A percentile compares a stretch with the other conserved stretches of the same genome.
These are phyloP conservation scores for Protobothrops mucrosquamatus DNA, from an alignment of 2,113 vertebrate species.

Conservation along the genomic window DNA sequence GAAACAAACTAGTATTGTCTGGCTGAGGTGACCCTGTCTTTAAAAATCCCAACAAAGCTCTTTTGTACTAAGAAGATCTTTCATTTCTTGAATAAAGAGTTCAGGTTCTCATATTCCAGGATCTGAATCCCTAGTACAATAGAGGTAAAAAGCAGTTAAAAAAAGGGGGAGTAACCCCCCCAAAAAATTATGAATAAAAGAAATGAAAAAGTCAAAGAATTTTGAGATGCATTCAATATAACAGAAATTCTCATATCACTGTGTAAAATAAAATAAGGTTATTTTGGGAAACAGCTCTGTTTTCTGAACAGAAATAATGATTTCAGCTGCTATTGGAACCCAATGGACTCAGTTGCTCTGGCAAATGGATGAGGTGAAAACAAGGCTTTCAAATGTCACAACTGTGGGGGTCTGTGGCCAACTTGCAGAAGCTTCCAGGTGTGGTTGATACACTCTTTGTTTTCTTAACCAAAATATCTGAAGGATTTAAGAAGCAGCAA, in stretches of 20 bases:
- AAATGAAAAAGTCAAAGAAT: background rate
- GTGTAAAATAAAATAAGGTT: background rate
- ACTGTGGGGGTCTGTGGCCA: background rate
- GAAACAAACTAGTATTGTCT: background rate
- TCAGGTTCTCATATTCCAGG: background rate
- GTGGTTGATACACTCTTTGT: background rate
- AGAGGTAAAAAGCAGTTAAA: background rate
- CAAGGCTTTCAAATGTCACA: background rate
- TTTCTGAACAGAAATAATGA: background rate
- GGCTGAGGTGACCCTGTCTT: slow-evolving; percentile 26
- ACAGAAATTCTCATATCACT: background rate
- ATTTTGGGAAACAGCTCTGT: background rate
- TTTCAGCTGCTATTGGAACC: background rate
- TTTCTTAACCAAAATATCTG: background rate
- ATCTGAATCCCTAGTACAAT: background rate
- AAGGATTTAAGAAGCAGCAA: background rate
- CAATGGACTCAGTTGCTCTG: background rate
- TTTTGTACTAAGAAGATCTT: background rate
- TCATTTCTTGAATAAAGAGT: background rate
- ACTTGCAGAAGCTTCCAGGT: background rate
- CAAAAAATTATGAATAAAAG: background rate
- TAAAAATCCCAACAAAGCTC: slow-evolving; percentile 6
- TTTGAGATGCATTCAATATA: background rate
- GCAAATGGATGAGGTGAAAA: background rate
- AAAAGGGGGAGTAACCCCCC: background rate